Base-by-base conservation (phyloP, 2,113 vertebrate genomes). In the Megaceryle torquata region DNA sequence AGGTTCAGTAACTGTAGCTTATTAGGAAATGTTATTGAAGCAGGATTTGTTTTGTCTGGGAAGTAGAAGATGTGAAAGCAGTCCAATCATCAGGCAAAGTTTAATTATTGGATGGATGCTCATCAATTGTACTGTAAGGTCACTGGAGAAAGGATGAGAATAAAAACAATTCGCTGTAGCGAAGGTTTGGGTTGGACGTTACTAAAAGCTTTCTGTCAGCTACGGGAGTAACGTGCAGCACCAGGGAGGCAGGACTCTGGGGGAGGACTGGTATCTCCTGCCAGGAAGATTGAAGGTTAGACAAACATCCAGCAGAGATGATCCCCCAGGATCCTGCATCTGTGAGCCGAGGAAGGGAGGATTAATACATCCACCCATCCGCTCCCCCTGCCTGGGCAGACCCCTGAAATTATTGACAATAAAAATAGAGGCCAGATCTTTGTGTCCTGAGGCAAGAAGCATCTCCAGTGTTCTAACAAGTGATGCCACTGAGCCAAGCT, bases 1-100 rank as follows among this genome's bases (percentile, higher is more conserved):
- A 94, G 77, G 46, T 67, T 86, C 46, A 57, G 85, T 14, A 70
- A 71, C 50, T 33, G 6, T 5, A 41, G 63, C 61, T 89, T 79
- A 65, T 83, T 56, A 82, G 77, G 91, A 79, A 91, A 79, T 82
- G 67, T 44, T 60, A 24, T 59, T 83, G 63, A 16, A 86, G 43
- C 0, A 0, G 46, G 12, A 15, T 67, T 94, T 92, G 68, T 80
- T 92, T 81, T 71, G 82, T 67, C 72, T 94, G 82, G 74, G 20
- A 61, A 53, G 60, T 0, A 65, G 50, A 59, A 65, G 72, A 43
- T 0, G 13, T n/a, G 72, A 39, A n/a, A 71, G 61, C 18, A 53
- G 44, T 5, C 48, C 61, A 37, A 7, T 57, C 19, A 8, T 24
- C 41, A 24, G 46, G 86, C 51, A 14, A 48, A 43, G 53, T 43